phyloP scores from a whole-genome alignment of 2,888 invertebrate species.

The Tillus elongatus region DNA sequence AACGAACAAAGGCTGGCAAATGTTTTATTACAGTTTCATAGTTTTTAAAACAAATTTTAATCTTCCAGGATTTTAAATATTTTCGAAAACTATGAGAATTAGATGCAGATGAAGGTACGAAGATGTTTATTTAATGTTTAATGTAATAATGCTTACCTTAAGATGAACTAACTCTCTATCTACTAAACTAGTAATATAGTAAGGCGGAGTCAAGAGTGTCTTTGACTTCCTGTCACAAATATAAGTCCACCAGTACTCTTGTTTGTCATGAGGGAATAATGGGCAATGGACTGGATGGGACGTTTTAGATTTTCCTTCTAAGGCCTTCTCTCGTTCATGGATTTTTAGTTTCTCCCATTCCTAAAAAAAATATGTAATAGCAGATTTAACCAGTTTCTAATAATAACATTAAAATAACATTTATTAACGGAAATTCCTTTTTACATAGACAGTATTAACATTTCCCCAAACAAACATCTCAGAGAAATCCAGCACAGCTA shows the following conservation, averaged over 20 bases:
- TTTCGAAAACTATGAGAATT: too few species aligned
- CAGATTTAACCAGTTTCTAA: not conserved
- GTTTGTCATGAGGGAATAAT: conserved; percentile 88
- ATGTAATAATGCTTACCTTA: conserved; percentile 50
- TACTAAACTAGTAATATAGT: conserved; percentile 87
- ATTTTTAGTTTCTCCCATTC: conserved; percentile 93
- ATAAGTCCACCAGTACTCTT: conserved; percentile 99
- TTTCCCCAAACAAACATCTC: too few species aligned
- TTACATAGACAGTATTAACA: too few species aligned
- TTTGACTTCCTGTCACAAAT: conserved; percentile 91
- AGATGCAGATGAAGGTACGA: too few species aligned
- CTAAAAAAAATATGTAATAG: conserved; percentile 19
- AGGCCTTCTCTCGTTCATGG: conserved; percentile 72
- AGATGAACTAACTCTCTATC: conserved; percentile 85
- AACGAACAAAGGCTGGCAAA: too few species aligned
- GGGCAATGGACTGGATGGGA: conserved; percentile 98
- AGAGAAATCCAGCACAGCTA: too few species aligned
- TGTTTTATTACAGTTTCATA: too few species aligned
- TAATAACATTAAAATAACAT: not conserved
- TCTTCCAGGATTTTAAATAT: too few species aligned
- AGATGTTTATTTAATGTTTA: too few species aligned
- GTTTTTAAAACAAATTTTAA: too few species aligned
- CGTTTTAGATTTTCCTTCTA: conserved; percentile 88
- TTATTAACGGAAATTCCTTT: too few species aligned
- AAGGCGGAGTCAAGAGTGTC: conserved; percentile 84